phyloP scores from a whole-genome alignment of 2,797 vertebrate species.

The Galago senegalensis region DNA sequence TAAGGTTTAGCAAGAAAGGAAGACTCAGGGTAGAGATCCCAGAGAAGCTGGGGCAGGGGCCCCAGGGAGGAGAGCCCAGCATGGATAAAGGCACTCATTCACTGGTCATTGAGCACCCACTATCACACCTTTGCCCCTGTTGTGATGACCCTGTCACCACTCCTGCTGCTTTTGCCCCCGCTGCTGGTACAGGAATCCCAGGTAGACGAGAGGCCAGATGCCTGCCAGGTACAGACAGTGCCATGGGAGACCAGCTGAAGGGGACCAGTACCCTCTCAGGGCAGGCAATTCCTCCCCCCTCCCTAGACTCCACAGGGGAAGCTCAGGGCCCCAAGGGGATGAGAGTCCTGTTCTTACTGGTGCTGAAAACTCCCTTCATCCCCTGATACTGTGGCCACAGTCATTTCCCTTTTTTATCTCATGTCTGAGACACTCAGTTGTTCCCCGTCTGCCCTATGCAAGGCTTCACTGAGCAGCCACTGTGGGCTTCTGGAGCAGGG shows the following conservation, averaged over 20 bases:
- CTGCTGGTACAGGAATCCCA: neutral
- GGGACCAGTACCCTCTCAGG: neutral
- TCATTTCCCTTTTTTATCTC: neutral
- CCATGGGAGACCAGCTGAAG: too few relatives aligned
- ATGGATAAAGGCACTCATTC: neutral
- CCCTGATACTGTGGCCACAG: rapidly evolving
- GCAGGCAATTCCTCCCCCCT: too few relatives aligned
- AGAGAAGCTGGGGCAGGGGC: neutral
- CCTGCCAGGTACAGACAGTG: slow-evolving; percentile 65
- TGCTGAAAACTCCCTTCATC: neutral
- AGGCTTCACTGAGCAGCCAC: neutral
- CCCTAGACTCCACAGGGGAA: too few relatives aligned
- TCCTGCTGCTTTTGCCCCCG: neutral
- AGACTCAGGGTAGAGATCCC: neutral
- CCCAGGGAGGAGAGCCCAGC: neutral
- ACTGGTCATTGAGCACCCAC: too few relatives aligned
- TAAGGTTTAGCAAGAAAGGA: neutral
- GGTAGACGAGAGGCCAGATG: neutral
- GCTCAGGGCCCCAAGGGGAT: neutral
- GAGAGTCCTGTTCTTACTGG: neutral
- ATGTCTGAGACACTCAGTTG: neutral
- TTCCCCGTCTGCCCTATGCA: neutral
- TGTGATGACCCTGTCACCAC: neutral
- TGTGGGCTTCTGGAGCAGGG: neutral
- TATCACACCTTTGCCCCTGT: neutral